Percentiles rank a stretch among this genome's conserved stretches.
These are phyloP conservation scores for Pheosia gnoma DNA, from an alignment of 2,888 invertebrate genomes.

Conservation along the genomic window DNA sequence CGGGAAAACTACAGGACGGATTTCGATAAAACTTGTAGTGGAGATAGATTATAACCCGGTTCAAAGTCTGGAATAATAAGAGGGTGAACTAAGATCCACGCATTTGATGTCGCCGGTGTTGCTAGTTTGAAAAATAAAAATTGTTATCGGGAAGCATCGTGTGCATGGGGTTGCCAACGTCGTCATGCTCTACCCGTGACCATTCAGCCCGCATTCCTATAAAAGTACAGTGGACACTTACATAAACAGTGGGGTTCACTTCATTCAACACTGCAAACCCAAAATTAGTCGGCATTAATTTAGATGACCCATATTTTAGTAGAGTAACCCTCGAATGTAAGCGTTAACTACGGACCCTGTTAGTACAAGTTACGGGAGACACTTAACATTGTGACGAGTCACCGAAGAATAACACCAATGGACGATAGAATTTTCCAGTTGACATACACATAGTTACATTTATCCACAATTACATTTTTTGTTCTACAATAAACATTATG, in stretches of 20 bases:
- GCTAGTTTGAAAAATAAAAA: slow-evolving; percentile 24
- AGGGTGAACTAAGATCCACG: no score
- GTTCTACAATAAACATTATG: background rate
- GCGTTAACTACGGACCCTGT: slow-evolving; percentile 50
- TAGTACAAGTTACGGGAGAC: slow-evolving; percentile 47
- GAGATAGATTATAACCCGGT: no score
- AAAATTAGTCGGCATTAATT: slow-evolving; percentile 79
- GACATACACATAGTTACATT: background rate
- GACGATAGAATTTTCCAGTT: slow-evolving; percentile 10
- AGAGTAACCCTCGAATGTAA: slow-evolving; percentile 58
- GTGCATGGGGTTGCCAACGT: slow-evolving; percentile 75
- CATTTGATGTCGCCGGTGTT: no score
- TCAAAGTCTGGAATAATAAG: no score
- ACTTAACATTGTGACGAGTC: slow-evolving; percentile 22
- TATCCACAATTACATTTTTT: background rate
- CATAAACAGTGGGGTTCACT: slow-evolving; percentile 75
- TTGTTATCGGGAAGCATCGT: slow-evolving; percentile 67
- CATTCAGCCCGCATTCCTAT: slow-evolving; percentile 77
- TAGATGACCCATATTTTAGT: slow-evolving; percentile 57
- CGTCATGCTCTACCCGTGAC: slow-evolving; percentile 80
- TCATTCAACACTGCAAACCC: slow-evolving; percentile 83
- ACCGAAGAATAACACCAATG: slow-evolving; percentile 20
- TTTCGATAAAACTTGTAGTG: no score
- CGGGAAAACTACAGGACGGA: no score
- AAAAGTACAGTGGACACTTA: slow-evolving; percentile 76